Percentiles rank a stretch among this genome's conserved stretches.
These are phyloP conservation scores for Lasaia peninsularis DNA, from an alignment of 1,140 invertebrate species.

Conservation along the genomic window DNA sequence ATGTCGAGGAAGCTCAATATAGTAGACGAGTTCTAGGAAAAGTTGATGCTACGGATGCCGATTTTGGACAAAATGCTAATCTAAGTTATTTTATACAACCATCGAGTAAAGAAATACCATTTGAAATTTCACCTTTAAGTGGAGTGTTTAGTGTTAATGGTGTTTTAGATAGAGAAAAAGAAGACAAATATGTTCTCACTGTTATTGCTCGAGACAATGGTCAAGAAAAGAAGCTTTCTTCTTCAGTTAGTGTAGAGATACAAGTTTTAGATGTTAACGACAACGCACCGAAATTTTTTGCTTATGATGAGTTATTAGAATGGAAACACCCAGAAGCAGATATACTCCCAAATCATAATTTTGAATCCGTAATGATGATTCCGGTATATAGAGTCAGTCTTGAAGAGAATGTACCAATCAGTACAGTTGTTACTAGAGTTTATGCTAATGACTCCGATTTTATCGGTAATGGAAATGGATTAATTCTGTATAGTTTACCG, in stretches of 20 bases:
- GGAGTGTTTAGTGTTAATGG: conserved; percentile 87
- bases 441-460: conserved; percentile 92
- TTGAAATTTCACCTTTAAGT: conserved; percentile 84
- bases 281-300: conserved; percentile 84
- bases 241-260: conserved; percentile 86
- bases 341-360: conserved; percentile 72
- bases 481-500: conserved; percentile 85
- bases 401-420: conserved; percentile 83
- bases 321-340: conserved; percentile 72
- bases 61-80: conserved; percentile 87
- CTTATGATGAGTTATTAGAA: conserved; percentile 80
- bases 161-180: conserved; percentile 86
- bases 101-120: conserved; percentile 81
- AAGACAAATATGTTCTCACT: conserved; percentile 84
- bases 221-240: conserved; percentile 79
- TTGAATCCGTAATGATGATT: conserved; percentile 75
- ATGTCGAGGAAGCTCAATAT: conserved; percentile 87
- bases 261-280: conserved; percentile 90
- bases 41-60: conserved; percentile 86
- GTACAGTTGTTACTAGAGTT: conserved; percentile 84
- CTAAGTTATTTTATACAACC: conserved; percentile 84
- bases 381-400: conserved; percentile 85
- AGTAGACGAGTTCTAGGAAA: conserved; percentile 83
- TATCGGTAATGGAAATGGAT: conserved; percentile 88
- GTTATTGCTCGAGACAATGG: conserved; percentile 86